A percentile compares a stretch with the other conserved stretches of the same genome.
Conservation (phyloP, 2,888 invertebrate species). For the Masnerella sp. region DNA sequence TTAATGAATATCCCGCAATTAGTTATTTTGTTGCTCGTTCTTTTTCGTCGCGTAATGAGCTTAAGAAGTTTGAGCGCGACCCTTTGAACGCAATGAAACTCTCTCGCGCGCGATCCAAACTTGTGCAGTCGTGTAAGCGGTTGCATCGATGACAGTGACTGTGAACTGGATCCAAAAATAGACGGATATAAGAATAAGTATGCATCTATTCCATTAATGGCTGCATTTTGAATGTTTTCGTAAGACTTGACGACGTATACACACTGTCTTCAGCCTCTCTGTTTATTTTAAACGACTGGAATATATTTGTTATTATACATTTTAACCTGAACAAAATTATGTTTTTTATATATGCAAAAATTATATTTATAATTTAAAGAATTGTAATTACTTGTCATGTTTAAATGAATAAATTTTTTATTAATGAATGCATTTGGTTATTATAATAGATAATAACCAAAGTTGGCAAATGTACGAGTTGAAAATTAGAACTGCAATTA, state of each 20-base stretch:
- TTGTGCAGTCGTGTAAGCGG: slow-evolving; percentile 57
- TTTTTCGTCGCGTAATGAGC: slow-evolving; percentile 47
- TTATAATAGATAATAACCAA: too few relatives aligned
- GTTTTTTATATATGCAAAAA: too few relatives aligned
- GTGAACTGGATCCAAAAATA: slow-evolving; percentile 62
- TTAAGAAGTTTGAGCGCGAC: slow-evolving; percentile 51
- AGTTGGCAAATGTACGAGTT: too few relatives aligned
- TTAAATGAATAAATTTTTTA: too few relatives aligned
- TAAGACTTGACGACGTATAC: slow-evolving; percentile 10
- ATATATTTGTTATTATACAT: too few relatives aligned
- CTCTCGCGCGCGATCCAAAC: slow-evolving; percentile 47
- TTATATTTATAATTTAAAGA: too few relatives aligned
- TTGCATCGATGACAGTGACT: slow-evolving; percentile 62
- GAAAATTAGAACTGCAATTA: too few relatives aligned
- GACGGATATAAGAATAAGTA: slow-evolving; percentile 53
- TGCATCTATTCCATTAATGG: slow-evolving; percentile 60
- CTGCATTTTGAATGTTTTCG: slow-evolving; percentile 42
- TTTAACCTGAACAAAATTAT: too few relatives aligned
- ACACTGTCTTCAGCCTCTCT: background rate
- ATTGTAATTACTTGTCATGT: too few relatives aligned
- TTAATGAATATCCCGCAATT: slow-evolving; percentile 38
- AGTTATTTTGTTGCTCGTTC: slow-evolving; percentile 36
- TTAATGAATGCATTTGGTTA: too few relatives aligned
- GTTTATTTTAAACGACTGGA: too few relatives aligned
- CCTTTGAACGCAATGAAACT: slow-evolving; percentile 51